phyloP scores from a whole-genome alignment of 2,797 vertebrate genomes.

The Ciconia nigra region DNA sequence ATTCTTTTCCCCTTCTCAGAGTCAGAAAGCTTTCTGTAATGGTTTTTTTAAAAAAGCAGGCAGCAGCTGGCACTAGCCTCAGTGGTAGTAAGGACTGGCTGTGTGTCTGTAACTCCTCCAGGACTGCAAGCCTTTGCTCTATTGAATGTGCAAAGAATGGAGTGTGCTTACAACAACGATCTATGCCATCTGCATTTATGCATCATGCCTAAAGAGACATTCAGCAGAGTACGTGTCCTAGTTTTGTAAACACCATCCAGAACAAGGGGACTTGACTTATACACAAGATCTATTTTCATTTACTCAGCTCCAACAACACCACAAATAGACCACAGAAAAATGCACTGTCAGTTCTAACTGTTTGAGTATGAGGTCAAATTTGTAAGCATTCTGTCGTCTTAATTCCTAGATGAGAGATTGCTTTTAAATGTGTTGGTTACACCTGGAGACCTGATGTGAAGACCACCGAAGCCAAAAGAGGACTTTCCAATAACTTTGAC shows the following conservation, averaged over 20 bases:
- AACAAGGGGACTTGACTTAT: background rate
- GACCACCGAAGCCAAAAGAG: background rate
- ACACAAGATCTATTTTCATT: slow-evolving; percentile 9
- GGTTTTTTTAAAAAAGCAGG: slow-evolving; percentile 13
- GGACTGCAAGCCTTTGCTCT: background rate
- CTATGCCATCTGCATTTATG: slow-evolving; percentile 9
- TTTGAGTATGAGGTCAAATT: background rate
- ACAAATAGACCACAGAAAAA: background rate
- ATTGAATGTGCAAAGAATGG: background rate
- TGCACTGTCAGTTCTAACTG: background rate
- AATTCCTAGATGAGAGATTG: background rate
- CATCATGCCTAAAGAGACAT: background rate
- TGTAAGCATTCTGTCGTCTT: background rate
- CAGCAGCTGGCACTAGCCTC: slow-evolving; percentile 5
- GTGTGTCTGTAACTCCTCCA: slow-evolving; percentile 15
- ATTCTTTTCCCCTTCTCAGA: slow-evolving; percentile 15
- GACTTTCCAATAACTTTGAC: background rate
- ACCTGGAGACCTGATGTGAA: background rate
- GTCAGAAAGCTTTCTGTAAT: slow-evolving; percentile 55
- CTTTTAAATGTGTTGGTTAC: background rate
- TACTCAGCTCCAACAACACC: background rate
- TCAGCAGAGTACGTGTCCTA: background rate
- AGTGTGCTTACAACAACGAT: slow-evolving; percentile 31
- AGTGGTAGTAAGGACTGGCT: slow-evolving; percentile 1
- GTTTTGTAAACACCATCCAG: background rate